Evolutionary conservation across 1,140 invertebrate genomes (phyloP).

Genomic region (Caerostris extrusa): DNA sequence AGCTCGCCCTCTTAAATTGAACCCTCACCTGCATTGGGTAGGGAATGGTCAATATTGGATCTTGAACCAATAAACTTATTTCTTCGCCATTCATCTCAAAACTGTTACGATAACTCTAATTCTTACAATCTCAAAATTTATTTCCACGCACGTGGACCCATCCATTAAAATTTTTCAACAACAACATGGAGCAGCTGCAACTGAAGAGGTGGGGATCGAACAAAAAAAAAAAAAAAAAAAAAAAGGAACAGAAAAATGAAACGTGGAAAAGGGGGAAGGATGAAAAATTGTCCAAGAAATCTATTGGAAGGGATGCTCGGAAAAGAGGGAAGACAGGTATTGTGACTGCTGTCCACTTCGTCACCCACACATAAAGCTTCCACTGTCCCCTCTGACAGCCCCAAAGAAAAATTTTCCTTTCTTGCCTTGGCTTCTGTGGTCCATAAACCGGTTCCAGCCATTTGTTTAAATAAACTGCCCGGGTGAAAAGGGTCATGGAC

Average conservation of each 20-base stretch:
- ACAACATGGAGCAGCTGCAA: no score
- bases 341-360: constrained; percentile 71
- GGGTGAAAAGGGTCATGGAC: not conserved
- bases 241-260: not conserved
- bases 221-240: not conserved
- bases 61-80: no score
- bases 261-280: not conserved
- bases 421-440: not conserved
- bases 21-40: no score
- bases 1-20: no score
- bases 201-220: not conserved
- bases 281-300: not conserved
- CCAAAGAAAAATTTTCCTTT: not conserved
- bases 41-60: no score
- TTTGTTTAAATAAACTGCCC: constrained; percentile 67
- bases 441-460: constrained; percentile 64
- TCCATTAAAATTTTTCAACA: no score
- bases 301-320: no score
- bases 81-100: no score
- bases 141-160: no score
- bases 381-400: constrained; percentile 24
- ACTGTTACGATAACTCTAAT: no score
- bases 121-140: no score
- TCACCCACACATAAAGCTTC: constrained; percentile 53
- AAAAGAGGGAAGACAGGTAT: constrained; percentile 13